Conservation (phyloP, 2,797 vertebrate species). For the Gephyroberyx darwinii region DNA sequence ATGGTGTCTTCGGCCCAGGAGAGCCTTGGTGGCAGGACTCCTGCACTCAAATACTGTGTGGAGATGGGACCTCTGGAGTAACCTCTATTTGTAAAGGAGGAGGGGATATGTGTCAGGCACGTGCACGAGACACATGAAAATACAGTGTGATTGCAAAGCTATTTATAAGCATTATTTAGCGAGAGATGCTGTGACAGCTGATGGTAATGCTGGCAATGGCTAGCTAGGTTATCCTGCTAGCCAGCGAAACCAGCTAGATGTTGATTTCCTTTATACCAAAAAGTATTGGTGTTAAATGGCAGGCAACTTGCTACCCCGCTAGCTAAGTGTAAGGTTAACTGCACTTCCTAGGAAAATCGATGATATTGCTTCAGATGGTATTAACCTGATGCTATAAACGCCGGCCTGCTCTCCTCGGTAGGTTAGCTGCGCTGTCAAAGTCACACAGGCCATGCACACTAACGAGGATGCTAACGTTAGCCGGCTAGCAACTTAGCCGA, state of each 20-base stretch:
- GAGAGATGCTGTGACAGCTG: not conserved
- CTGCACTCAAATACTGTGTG: conserved; percentile 68
- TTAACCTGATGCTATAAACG: too few relatives aligned
- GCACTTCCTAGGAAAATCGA: accelerated
- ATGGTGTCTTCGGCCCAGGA: conserved; percentile 62
- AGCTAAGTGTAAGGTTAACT: too few relatives aligned
- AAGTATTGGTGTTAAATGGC: too few relatives aligned
- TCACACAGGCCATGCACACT: conserved; percentile 49
- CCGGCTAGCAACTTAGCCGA: conserved; percentile 52
- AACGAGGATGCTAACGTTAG: conserved; percentile 35
- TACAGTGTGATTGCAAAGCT: not conserved
- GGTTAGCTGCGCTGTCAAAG: conserved; percentile 65
- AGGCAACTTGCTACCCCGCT: too few relatives aligned
- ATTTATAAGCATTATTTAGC: not conserved
- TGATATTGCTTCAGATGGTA: not conserved
- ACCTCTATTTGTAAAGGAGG: conserved; percentile 46
- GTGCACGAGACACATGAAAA: not conserved
- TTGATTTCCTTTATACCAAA: too few relatives aligned
- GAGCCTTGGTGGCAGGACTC: conserved; percentile 41
- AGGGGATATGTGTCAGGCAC: not conserved
- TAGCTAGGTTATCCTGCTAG: too few relatives aligned
- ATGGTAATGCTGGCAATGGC: too few relatives aligned
- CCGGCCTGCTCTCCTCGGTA: too few relatives aligned
- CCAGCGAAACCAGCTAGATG: too few relatives aligned
- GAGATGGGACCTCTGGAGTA: conserved; percentile 70